Evolutionary conservation across 2,797 vertebrate genomes (phyloP).

Genomic region (Buceros bicornis): DNA sequence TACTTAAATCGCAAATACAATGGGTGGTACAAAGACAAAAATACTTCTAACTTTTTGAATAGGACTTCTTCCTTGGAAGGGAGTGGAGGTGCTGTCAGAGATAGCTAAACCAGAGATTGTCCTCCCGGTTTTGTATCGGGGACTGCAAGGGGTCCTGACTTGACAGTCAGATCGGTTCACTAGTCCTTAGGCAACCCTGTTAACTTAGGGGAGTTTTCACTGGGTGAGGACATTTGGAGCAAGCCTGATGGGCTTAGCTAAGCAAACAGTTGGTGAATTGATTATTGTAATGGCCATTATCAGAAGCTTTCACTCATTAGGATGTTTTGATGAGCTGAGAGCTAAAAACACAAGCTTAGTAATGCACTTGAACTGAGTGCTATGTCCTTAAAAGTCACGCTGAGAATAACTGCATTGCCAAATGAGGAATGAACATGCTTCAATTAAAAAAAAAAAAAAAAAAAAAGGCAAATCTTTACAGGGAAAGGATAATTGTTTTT

Average conservation of each 20-base stretch:
- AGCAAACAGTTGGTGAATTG: slow-evolving; percentile 19
- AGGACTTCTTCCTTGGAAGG: neutral
- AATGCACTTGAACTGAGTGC: neutral
- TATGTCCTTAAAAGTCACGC: slow-evolving; percentile 8
- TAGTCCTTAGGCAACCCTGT: neutral
- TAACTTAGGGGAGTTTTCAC: neutral
- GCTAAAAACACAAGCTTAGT: neutral
- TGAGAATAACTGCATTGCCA: slow-evolving; percentile 3
- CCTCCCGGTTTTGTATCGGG: no score
- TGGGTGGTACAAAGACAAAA: neutral
- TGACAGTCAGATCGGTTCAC: neutral
- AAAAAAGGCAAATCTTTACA: neutral
- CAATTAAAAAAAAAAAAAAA: neutral
- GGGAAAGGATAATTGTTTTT: neutral
- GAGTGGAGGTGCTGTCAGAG: neutral
- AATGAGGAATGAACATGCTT: neutral
- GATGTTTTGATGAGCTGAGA: slow-evolving; percentile 2
- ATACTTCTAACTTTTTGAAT: neutral
- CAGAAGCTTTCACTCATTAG: slow-evolving; percentile 44
- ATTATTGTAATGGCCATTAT: slow-evolving; percentile 4
- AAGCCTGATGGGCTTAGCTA: slow-evolving; percentile 36
- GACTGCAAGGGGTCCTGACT: neutral
- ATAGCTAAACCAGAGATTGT: no score
- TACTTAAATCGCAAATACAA: neutral
- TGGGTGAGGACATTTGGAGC: neutral